Evolutionary conservation across 1,140 invertebrate genomes (phyloP), one percentile per base, ranked within the genome.

Genomic region (Papilio machaon): DNA sequence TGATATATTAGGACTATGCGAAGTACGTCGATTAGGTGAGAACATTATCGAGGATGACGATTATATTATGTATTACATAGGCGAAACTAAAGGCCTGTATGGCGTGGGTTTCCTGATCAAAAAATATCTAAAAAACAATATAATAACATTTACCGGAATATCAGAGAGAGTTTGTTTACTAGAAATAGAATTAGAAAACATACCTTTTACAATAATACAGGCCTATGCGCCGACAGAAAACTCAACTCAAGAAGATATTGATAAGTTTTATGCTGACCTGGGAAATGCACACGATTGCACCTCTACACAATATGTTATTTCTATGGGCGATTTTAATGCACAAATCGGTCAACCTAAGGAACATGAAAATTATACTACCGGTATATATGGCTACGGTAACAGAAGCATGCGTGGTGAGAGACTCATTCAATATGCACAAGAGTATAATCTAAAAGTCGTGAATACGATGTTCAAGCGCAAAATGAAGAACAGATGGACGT

Each of bases 381-480:
- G 85, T 4, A 13, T 82, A 67, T 81, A 86, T 49, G 87, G 87
- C 1, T 77, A 86, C 74, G 85, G 85, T 1, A 79, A 46, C 1
- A 86, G 85, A 79, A 88, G 81, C 35, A 52, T 43, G 64, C 83
- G 84, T 17, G 85, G 82, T 7, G 79, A 73, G 73, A 86, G 84
- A 80, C 82, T 88, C 0, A 85, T 88, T 49, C 84, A 86, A 47
- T 88, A 86, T 49, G 84, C 86, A 19, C 64, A 86, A 1, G 84
- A 88, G 73, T 81, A 87, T 46, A 86, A 86, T 10, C 54, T 88
- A 35, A 88, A 87, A 85, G 85, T 86, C 23, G 78, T 81, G 30
- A 87, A 87, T 13, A 87, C 85, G 49, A 89, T 89, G 87, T 88
- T 89, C 64, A 87, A 88, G 8, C 30, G 83, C 75, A 88, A 90